These are phyloP conservation scores for Pheosia gnoma DNA, from an alignment of 2,888 invertebrate species.

Conservation along the genomic window DNA sequence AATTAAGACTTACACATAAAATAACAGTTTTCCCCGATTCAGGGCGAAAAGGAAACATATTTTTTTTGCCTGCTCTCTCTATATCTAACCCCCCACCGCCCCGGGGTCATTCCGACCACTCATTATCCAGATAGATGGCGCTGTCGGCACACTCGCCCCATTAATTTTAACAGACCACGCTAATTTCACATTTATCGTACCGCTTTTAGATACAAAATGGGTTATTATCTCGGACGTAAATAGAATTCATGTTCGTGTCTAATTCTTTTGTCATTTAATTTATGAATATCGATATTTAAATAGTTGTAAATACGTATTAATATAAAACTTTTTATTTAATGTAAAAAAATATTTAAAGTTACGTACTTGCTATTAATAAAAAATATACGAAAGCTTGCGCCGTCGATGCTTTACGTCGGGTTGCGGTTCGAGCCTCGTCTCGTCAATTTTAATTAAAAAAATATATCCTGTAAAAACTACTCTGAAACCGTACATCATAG, in stretches of 20 bases:
- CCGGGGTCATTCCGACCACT: slow-evolving; percentile 45
- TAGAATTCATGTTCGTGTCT: slow-evolving; percentile 32
- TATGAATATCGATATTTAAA: neutral
- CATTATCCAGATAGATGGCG: slow-evolving; percentile 58
- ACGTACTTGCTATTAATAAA: too few relatives aligned
- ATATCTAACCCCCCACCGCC: slow-evolving; percentile 35
- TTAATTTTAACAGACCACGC: slow-evolving; percentile 57
- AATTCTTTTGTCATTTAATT: slow-evolving; percentile 19
- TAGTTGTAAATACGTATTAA: too few relatives aligned
- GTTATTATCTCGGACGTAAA: slow-evolving; percentile 33
- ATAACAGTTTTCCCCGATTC: neutral
- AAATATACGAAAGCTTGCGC: too few relatives aligned
- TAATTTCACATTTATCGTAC: slow-evolving; percentile 51
- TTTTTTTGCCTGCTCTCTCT: slow-evolving; percentile 27
- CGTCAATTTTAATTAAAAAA: neutral
- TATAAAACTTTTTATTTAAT: too few relatives aligned
- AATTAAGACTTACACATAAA: slow-evolving; percentile 1
- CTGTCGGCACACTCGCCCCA: slow-evolving; percentile 56
- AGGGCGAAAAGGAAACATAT: slow-evolving; percentile 13
- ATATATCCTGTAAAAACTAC: slow-evolving; percentile 15
- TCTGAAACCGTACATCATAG: neutral
- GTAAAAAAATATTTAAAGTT: too few relatives aligned
- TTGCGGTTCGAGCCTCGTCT: too few relatives aligned
- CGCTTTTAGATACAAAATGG: slow-evolving; percentile 28
- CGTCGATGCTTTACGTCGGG: too few relatives aligned